Evolutionary conservation across 2,797 vertebrate species (phyloP).

Genomic region (Poecilia velifera): DNA sequence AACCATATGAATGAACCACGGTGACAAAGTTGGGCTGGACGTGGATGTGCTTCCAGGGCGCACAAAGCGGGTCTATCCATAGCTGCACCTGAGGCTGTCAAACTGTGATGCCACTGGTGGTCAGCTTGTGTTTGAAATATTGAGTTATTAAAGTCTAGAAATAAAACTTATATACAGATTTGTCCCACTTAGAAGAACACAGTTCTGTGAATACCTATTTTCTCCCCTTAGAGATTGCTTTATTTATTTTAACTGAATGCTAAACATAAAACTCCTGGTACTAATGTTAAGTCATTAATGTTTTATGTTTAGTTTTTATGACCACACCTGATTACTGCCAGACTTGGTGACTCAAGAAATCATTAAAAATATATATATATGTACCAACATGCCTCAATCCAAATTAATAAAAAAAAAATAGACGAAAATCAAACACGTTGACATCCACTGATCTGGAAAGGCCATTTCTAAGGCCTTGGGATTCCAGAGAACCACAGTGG

Average conservation of each 20-base stretch:
- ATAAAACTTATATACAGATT: neutral
- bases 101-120: neutral
- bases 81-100: neutral
- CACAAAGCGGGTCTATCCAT: neutral
- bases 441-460: neutral
- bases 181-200: neutral
- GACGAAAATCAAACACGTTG: neutral
- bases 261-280: neutral
- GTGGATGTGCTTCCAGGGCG: neutral
- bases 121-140: neutral
- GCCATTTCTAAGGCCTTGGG: neutral
- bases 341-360: neutral
- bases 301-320: neutral
- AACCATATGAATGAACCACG: slow-evolving; percentile 46
- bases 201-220: neutral
- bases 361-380: neutral
- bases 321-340: neutral
- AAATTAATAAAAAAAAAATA: neutral
- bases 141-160: neutral
- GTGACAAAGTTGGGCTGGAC: slow-evolving; percentile 32
- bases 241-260: neutral
- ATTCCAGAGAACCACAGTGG: neutral
- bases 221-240: neutral
- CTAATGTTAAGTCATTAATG: neutral
- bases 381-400: neutral